Evolutionary conservation across 2,888 invertebrate genomes (phyloP).

Genomic region (Drosophila hamatofila): DNA sequence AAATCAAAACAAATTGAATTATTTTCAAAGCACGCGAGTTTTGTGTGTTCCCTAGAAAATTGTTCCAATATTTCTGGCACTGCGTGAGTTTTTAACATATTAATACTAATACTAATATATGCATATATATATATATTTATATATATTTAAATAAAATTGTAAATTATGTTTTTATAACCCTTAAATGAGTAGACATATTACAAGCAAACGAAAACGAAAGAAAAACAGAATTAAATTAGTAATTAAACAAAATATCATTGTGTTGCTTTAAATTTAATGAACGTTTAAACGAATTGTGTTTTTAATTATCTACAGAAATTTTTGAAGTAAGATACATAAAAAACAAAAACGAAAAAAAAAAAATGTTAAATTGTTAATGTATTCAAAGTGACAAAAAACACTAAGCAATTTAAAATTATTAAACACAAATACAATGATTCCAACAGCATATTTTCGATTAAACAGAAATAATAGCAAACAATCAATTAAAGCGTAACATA

Average conservation of each 20-base stretch:
- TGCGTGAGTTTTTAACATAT: conserved; percentile 41
- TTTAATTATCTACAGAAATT: conserved; percentile 40
- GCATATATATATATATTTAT: conserved; percentile 17
- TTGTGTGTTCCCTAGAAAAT: conserved; percentile 36
- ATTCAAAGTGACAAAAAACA: conserved; percentile 55
- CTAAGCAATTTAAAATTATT: conserved; percentile 55
- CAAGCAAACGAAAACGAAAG: conserved; percentile 29
- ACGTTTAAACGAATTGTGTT: conserved; percentile 51
- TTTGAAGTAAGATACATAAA: conserved; percentile 50
- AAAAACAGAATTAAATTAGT: conserved; percentile 48
- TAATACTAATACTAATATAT: conserved; percentile 25
- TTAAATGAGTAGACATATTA: conserved; percentile 51
- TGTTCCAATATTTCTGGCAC: conserved; percentile 33
- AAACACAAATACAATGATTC: conserved; percentile 39
- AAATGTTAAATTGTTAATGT: conserved; percentile 66
- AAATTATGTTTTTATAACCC: conserved; percentile 62
- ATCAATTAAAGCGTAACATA: conserved; percentile 59
- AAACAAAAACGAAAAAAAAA: conserved; percentile 15
- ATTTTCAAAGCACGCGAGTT: conserved; percentile 27
- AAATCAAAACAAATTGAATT: conserved; percentile 37
- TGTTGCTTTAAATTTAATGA: conserved; percentile 59
- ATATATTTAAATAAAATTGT: conserved; percentile 50
- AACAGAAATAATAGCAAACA: conserved; percentile 62
- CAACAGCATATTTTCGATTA: conserved; percentile 63
- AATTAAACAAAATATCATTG: conserved; percentile 63